Conservation (phyloP, 2,888 invertebrate genomes). For the Odontothrips loti region DNA sequence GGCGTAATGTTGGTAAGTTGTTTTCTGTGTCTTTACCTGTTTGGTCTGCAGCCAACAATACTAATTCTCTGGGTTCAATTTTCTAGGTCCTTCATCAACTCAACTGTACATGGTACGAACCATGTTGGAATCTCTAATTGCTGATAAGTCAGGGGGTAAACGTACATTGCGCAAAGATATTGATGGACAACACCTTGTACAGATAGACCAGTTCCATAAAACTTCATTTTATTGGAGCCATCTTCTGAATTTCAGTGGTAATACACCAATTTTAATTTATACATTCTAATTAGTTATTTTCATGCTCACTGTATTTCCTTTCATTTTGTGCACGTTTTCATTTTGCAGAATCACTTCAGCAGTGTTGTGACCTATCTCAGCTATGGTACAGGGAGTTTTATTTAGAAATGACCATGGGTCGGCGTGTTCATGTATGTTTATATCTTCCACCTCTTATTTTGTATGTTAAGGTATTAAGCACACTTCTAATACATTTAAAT, state of each 20-base stretch:
- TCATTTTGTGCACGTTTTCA: neutral
- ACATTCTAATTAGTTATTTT: conserved; percentile 10
- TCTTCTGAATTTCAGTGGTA: conserved; percentile 84
- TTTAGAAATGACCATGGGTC: conserved; percentile 98
- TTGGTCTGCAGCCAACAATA: neutral
- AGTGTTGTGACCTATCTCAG: conserved; percentile 95
- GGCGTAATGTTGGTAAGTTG: conserved; percentile 70
- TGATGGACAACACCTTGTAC: conserved; percentile 85
- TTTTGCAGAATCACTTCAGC: conserved; percentile 75
- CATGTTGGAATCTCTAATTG: conserved; percentile 94
- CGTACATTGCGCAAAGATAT: conserved; percentile 93
- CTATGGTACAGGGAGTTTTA: conserved; percentile 99
- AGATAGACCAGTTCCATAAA: conserved; percentile 94
- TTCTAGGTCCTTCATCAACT: conserved; percentile 70
- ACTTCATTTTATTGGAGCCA: conserved; percentile 97
- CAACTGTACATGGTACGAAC: conserved; percentile 99
- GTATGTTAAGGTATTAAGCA: neutral
- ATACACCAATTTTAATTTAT: neutral
- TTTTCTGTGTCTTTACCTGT: no score
- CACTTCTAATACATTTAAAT: conserved; percentile 5
- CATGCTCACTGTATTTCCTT: no score
- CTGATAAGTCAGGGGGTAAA: conserved; percentile 95
- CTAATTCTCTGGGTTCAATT: no score
- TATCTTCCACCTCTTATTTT: neutral
- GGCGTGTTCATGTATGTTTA: conserved; percentile 78